Conservation (phyloP, 1,140 invertebrate genomes). For the Macrobrachium rosenbergii region DNA sequence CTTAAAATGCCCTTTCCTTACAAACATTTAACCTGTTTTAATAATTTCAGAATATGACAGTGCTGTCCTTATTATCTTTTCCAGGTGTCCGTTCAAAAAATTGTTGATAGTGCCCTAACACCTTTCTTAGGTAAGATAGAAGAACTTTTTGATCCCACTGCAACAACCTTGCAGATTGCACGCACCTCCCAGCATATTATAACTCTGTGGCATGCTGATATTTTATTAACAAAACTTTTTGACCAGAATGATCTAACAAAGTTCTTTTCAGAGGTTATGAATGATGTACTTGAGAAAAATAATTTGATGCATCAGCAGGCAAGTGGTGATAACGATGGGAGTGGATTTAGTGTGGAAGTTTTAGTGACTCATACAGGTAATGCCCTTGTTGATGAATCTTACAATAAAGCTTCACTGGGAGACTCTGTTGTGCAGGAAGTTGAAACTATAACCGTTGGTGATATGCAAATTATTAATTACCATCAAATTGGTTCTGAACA, state of each 20-base stretch:
- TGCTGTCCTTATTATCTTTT: not conserved
- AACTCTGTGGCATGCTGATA: conserved; percentile 64
- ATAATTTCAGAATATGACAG: no score
- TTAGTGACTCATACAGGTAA: conserved; percentile 53
- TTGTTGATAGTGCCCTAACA: conserved; percentile 63
- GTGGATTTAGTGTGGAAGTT: conserved; percentile 50
- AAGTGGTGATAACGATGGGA: conserved; percentile 26
- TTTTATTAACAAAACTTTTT: conserved; percentile 64
- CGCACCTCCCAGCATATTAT: conserved; percentile 63
- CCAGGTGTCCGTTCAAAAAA: conserved; percentile 63
- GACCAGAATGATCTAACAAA: conserved; percentile 65
- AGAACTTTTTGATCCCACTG: conserved; percentile 61
- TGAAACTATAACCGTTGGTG: conserved; percentile 58
- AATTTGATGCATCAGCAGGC: conserved; percentile 53
- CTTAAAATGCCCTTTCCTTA: no score
- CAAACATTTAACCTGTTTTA: no score
- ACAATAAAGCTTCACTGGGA: conserved; percentile 58
- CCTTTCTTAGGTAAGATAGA: conserved; percentile 64
- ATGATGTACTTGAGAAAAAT: conserved; percentile 57
- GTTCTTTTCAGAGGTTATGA: conserved; percentile 65
- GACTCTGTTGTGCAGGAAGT: conserved; percentile 57
- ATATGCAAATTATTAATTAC: conserved; percentile 64
- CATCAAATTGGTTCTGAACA: conserved; percentile 56
- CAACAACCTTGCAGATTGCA: conserved; percentile 64
- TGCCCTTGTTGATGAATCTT: conserved; percentile 59